phyloP scores from a whole-genome alignment of 2,888 invertebrate genomes.

The Bimastos eiseni region DNA sequence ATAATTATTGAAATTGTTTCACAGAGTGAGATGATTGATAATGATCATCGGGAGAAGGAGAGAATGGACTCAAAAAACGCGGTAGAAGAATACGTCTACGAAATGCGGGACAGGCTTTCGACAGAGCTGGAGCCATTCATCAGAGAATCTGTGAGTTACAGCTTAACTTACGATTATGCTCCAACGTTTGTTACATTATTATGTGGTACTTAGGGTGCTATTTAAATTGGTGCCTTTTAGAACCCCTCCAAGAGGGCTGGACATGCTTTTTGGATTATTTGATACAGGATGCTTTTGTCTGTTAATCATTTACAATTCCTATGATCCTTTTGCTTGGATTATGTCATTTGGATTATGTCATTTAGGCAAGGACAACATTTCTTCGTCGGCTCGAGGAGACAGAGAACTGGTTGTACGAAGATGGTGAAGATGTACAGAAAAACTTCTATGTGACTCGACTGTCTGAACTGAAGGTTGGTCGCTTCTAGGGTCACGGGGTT shows the following conservation, averaged over 20 bases:
- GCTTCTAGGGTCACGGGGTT: background rate
- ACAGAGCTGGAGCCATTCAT: slow-evolving; percentile 77
- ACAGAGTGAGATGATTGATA: slow-evolving; percentile 67
- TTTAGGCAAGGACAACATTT: slow-evolving; percentile 52
- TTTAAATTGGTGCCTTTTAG: too few species aligned
- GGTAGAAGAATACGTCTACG: slow-evolving; percentile 97
- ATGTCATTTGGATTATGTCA: too few species aligned
- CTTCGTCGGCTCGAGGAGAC: slow-evolving; percentile 74
- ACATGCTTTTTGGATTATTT: too few species aligned
- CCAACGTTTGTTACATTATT: too few species aligned
- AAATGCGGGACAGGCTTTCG: slow-evolving; percentile 83
- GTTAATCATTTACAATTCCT: background rate
- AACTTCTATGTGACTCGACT: slow-evolving; percentile 70
- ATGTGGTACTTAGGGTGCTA: background rate
- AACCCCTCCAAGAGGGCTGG: too few species aligned
- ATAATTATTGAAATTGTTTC: too few species aligned
- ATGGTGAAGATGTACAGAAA: slow-evolving; percentile 88
- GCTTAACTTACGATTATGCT: too few species aligned
- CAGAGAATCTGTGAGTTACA: slow-evolving; percentile 71
- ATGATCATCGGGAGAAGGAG: slow-evolving; percentile 90
- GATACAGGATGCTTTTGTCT: too few species aligned
- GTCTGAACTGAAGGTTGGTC: slow-evolving; percentile 63
- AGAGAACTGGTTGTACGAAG: slow-evolving; percentile 96
- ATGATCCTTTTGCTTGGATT: too few species aligned
- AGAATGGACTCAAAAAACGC: slow-evolving; percentile 93